Percentiles rank a stretch among this genome's conserved stretches.
phyloP scores from a whole-genome alignment of 2,797 vertebrate species.

The Eupleurogrammus muticus region DNA sequence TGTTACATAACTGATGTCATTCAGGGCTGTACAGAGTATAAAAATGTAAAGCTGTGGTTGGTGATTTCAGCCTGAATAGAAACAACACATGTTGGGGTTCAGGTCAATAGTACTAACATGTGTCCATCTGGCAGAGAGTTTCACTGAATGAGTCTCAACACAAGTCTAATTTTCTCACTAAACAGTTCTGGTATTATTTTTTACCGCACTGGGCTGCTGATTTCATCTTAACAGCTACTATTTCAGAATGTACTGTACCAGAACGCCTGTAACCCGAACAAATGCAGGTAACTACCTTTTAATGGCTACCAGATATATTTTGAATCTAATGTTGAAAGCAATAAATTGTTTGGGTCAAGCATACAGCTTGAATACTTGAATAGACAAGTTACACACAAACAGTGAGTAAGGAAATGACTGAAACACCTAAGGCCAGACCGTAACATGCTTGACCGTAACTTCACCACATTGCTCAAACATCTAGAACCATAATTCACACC shows the following conservation, averaged over 20 bases:
- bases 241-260: background rate
- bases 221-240: background rate
- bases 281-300: background rate
- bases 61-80: background rate
- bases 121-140: background rate
- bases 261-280: background rate
- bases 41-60: background rate
- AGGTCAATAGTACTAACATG: background rate
- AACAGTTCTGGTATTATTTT: background rate
- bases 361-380: conserved; percentile 9
- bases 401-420: conserved; percentile 16
- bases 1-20: background rate
- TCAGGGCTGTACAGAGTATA: background rate
- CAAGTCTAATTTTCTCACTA: background rate
- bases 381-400: conserved; percentile 12
- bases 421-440: conserved; percentile 55
- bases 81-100: background rate
- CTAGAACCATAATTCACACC: conserved; percentile 58
- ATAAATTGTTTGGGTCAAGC: conserved; percentile 20
- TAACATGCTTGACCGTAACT: conserved; percentile 51
- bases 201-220: background rate
- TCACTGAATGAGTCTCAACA: background rate
- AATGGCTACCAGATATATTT: conserved; percentile 1
- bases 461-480: conserved; percentile 51
- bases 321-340: conserved; percentile 23